Conservation (phyloP, 2,888 invertebrate species). For the Philereme vetulata region DNA sequence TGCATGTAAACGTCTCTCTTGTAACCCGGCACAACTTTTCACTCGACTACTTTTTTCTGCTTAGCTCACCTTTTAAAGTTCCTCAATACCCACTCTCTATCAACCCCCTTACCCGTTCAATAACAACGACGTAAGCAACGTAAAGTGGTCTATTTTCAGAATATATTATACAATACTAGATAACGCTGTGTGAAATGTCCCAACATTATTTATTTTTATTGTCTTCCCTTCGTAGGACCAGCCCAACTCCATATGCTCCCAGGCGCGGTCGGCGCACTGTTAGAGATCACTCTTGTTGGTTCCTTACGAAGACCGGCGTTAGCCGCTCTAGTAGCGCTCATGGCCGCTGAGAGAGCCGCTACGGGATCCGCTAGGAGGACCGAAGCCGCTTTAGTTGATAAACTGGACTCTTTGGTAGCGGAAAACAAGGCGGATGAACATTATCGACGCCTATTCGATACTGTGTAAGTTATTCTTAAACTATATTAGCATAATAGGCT, state of each 20-base stretch:
- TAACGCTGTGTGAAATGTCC: no score
- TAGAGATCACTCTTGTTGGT: slow-evolving; percentile 96
- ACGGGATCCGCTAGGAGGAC: slow-evolving; percentile 95
- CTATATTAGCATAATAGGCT: no score
- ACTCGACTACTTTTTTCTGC: no score
- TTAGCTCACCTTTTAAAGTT: no score
- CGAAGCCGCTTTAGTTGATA: slow-evolving; percentile 96
- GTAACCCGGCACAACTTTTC: no score
- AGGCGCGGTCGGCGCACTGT: slow-evolving; percentile 95
- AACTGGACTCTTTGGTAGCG: slow-evolving; percentile 95
- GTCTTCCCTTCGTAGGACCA: slow-evolving; percentile 80
- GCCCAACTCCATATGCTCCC: slow-evolving; percentile 95
- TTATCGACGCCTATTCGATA: slow-evolving; percentile 95
- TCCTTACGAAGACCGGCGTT: slow-evolving; percentile 95
- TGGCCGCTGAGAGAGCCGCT: slow-evolving; percentile 94
- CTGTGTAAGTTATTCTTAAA: slow-evolving; percentile 89
- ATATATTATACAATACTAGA: no score
- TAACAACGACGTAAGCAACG: no score
- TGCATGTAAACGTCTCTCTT: no score
- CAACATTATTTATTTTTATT: no score
- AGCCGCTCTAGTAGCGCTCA: slow-evolving; percentile 97
- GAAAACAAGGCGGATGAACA: slow-evolving; percentile 97
- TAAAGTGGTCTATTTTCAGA: no score
- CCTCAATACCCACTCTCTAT: no score
- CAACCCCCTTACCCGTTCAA: no score